These are phyloP conservation scores for Drosophila parabipectinata DNA, from an alignment of 1,140 invertebrate genomes.

Conservation along the genomic window DNA sequence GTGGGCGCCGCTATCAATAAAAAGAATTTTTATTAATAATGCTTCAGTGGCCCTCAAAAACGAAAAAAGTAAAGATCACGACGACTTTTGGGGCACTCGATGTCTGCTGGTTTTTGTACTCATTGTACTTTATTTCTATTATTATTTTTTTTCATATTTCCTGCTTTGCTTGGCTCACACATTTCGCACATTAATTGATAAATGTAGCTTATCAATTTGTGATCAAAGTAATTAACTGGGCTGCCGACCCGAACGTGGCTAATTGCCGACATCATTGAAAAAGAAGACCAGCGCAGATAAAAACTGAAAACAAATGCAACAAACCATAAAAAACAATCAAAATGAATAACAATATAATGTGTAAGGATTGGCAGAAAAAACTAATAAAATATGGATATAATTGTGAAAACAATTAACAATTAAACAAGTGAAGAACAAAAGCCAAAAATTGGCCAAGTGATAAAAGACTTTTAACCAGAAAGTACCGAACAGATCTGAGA, in stretches of 20 bases:
- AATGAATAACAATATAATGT: slow-evolving; percentile 69
- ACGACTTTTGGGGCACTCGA: background rate
- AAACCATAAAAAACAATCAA: slow-evolving; percentile 27
- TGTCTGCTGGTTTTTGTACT: slow-evolving; percentile 7
- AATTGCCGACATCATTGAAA: slow-evolving; percentile 40
- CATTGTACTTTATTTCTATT: slow-evolving; percentile 13
- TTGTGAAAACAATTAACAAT: slow-evolving; percentile 66
- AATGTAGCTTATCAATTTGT: slow-evolving; percentile 71
- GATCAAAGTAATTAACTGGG: slow-evolving; percentile 70
- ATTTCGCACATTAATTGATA: slow-evolving; percentile 76
- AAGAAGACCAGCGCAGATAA: slow-evolving; percentile 23
- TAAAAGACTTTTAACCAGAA: slow-evolving; percentile 21
- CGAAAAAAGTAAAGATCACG: slow-evolving; percentile 7
- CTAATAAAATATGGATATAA: slow-evolving; percentile 22
- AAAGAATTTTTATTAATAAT: slow-evolving; percentile 51
- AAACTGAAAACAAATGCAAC: slow-evolving; percentile 14
- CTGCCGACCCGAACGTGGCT: slow-evolving; percentile 37
- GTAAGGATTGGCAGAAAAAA: slow-evolving; percentile 33
- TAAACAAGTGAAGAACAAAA: slow-evolving; percentile 17
- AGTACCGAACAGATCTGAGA: slow-evolving; percentile 17
- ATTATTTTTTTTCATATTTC: slow-evolving; percentile 23
- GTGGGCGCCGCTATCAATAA: slow-evolving; percentile 65
- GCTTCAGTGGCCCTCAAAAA: slow-evolving; percentile 10
- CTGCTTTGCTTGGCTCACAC: slow-evolving; percentile 25
- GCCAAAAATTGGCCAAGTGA: slow-evolving; percentile 52